Conservation (phyloP, 2,888 invertebrate genomes). For the Agonopterix alstromeriana region DNA sequence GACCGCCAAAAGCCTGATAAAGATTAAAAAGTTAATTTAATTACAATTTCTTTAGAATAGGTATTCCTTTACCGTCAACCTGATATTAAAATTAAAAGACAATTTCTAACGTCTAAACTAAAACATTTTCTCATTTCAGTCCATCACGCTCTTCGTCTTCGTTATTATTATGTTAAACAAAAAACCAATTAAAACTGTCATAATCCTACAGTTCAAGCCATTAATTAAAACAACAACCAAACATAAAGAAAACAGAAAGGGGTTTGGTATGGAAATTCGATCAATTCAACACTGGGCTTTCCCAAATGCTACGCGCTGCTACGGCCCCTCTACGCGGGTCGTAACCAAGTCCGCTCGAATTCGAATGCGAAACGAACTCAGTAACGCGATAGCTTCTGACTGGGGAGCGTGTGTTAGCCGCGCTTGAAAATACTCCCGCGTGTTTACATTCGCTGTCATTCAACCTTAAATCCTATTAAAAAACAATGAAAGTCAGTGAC, state of each 20-base stretch:
- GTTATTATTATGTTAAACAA: neutral
- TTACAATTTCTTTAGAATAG: no score
- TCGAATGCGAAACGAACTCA: constrained; percentile 20
- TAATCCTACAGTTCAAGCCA: neutral
- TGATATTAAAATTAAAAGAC: no score
- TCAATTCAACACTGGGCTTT: neutral
- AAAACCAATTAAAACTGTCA: neutral
- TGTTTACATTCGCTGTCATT: constrained; percentile 50
- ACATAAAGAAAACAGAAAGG: constrained; percentile 1
- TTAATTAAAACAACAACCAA: constrained; percentile 4
- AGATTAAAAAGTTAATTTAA: no score
- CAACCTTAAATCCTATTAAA: constrained; percentile 59
- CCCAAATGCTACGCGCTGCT: constrained; percentile 2
- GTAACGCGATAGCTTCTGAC: constrained; percentile 42
- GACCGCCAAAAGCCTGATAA: no score
- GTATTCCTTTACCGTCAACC: no score
- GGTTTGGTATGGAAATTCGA: neutral
- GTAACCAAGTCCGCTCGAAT: no score
- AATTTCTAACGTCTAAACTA: no score
- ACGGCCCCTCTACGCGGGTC: constrained; percentile 2
- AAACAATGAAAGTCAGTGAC: constrained; percentile 41
- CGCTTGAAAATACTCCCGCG: constrained; percentile 18
- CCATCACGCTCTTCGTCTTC: no score
- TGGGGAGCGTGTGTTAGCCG: constrained; percentile 25
- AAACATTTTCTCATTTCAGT: no score